phyloP scores from a whole-genome alignment of 2,888 invertebrate genomes.

The Drosophila anomelani region DNA sequence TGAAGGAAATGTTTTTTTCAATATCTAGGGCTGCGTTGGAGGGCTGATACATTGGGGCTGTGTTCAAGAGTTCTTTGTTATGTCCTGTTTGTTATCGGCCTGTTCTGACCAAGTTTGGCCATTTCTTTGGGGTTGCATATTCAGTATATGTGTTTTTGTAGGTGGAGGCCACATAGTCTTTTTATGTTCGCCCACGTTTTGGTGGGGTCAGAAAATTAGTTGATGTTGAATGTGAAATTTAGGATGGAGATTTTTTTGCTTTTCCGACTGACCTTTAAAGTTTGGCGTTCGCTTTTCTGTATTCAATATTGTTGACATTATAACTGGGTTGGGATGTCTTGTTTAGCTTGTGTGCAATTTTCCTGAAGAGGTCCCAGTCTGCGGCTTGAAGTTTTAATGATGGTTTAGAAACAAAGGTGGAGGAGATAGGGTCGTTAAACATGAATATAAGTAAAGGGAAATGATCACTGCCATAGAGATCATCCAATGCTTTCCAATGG shows the following conservation, averaged over 20 bases:
- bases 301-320: no score
- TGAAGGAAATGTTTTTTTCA: not conserved
- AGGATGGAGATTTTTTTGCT: not conserved
- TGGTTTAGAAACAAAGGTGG: no score
- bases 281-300: not conserved
- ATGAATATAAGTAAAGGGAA: no score
- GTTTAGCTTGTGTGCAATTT: no score
- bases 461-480: no score
- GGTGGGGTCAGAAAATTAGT: not conserved
- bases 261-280: not conserved
- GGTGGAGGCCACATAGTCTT: no score
- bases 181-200: conserved; percentile 1
- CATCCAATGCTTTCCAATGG: no score
- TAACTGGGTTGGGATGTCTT: no score
- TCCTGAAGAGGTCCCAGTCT: no score
- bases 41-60: not conserved
- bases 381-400: no score
- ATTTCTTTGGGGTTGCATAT: not conserved
- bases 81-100: not conserved
- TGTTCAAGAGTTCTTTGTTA: not conserved
- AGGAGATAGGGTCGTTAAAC: no score
- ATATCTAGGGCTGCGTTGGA: not conserved
- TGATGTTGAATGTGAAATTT: not conserved
- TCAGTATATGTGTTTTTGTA: not conserved
- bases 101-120: not conserved